Percentiles rank a stretch among this genome's conserved stretches.
Conservation (phyloP, 2,888 invertebrate species). For the Cryptosula pallasiana region DNA sequence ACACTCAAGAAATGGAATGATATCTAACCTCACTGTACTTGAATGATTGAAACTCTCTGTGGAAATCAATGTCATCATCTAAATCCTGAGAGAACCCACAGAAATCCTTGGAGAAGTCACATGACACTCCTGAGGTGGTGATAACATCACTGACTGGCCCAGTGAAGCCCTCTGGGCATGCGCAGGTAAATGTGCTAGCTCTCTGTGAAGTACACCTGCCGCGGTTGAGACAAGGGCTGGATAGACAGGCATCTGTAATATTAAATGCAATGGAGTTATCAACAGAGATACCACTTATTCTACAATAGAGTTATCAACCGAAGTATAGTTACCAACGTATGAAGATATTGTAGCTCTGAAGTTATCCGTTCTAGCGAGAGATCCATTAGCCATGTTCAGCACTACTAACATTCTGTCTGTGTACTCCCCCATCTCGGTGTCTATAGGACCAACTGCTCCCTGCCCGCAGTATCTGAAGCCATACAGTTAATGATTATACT, state of each 20-base stretch:
- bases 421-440: neutral
- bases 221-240: neutral
- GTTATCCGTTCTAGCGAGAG: neutral
- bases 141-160: neutral
- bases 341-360: neutral
- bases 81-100: neutral
- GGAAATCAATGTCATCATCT: constrained; percentile 4
- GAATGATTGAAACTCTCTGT: constrained; percentile 4
- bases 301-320: neutral
- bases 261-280: too few species aligned
- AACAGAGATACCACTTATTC: too few species aligned
- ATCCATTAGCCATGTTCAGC: neutral
- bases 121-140: neutral
- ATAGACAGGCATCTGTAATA: neutral
- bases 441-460: neutral
- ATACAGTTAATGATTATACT: too few species aligned
- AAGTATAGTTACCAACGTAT: neutral
- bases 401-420: neutral
- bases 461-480: neutral
- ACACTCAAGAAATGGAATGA: too few species aligned
- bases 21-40: neutral
- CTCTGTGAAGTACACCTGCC: neutral
- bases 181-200: neutral
- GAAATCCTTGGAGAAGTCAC: constrained; percentile 5
- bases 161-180: neutral